A percentile compares a stretch with the other conserved stretches of the same genome.
Conservation (phyloP, 2,797 vertebrate genomes). For the Sorex maritimensis region DNA sequence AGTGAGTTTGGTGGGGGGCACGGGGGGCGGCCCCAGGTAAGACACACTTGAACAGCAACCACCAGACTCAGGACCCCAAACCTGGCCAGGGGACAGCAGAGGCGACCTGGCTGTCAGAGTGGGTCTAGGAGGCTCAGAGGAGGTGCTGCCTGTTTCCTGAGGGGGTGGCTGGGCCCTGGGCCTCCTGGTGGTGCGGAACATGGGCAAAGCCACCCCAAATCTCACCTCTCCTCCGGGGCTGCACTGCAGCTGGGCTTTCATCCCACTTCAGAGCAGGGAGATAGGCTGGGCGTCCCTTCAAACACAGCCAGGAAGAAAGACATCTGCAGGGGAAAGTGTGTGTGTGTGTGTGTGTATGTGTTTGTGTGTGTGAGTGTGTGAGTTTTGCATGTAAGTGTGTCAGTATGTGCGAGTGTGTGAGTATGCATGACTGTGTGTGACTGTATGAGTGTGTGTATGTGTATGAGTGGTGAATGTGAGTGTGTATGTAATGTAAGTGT, state of each 20-base stretch:
- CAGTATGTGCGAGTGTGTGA: no score
- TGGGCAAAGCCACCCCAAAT: no score
- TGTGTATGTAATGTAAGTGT: no score
- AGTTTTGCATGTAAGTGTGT: no score
- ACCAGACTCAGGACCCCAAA: neutral
- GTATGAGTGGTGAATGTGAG: no score
- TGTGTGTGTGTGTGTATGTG: no score
- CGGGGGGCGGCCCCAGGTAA: accelerated
- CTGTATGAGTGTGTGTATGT: no score
- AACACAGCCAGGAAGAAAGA: neutral
- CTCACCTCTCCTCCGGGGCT: no score
- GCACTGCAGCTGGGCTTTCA: neutral
- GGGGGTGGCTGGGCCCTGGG: neutral
- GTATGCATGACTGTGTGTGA: no score
- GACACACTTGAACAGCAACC: accelerated
- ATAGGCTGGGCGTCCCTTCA: neutral
- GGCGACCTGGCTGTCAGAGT: no score
- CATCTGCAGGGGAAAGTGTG: neutral
- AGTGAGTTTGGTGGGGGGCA: accelerated
- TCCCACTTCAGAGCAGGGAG: neutral
- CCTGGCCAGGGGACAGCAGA: neutral
- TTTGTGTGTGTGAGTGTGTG: no score
- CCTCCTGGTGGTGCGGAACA: neutral
- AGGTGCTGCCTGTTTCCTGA: accelerated
- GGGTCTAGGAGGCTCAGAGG: accelerated